Evolutionary conservation across 2,888 invertebrate species (phyloP), one percentile per base, ranked within the genome.

Genomic region (Sminthurides aquaticus): DNA sequence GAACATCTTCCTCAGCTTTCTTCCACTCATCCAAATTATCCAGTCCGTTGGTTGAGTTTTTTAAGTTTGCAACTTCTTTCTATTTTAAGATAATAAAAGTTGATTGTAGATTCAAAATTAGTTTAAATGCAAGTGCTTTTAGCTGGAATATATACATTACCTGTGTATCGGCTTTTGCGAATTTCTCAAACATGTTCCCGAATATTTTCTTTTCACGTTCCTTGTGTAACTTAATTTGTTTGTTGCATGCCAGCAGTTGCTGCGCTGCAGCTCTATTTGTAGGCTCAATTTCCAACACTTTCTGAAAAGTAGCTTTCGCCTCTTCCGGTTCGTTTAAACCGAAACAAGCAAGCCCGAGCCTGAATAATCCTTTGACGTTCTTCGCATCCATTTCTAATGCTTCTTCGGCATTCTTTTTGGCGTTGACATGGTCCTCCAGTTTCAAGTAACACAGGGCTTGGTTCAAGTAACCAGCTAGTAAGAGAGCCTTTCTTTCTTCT

Each of bases 161-260:
- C 64, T 64, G 26, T 28, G 20, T 59, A 25, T 66, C 56, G 8
- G 28, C 26, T 3, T 15, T 29, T 1, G 60, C 66, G 28, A 59
- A 89, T 80, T 92, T 94, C 75, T 91, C 88, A 80, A 98, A 98
- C 92, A 98, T 95, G 79, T 92, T 93, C 18, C 89, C 89, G 79
- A 93, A 98, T 43, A 92, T 82, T 77, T 88, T 85, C 81, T 90
- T 93, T 79, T 96, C 94, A 67, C 86, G 86, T 63, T 86, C 84
- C 70, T 87, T 83, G 75, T 89, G 87, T 72, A 89, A 86, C 77
- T 87, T 88, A 22, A 94, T 82, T 67, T 86, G 82, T 66, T 85
- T 82, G 68, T 86, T 85, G 79, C 92, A 92, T 60, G 86, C 77
- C 5, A 80, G 77, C 48, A 91, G 81, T 78, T 92, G 90, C 76